phyloP scores from a whole-genome alignment of 2,888 invertebrate genomes.

The Sarcophaga variegata region DNA sequence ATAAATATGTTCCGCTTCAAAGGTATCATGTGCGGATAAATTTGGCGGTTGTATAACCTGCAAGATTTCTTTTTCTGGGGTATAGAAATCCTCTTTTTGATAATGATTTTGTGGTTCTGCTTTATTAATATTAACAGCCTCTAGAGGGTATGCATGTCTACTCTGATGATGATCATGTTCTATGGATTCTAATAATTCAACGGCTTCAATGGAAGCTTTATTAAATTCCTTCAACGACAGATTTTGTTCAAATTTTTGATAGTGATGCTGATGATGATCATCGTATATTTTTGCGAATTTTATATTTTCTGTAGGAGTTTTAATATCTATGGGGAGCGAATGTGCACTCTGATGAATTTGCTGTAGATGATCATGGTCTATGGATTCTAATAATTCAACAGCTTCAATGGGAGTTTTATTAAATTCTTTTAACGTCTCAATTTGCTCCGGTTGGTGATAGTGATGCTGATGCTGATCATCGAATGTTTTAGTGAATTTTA shows the following conservation, averaged over 20 bases:
- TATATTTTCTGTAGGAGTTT: too few species aligned
- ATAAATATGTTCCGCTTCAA: not conserved
- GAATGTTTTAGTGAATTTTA: too few species aligned
- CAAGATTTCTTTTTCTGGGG: slow-evolving; percentile 13
- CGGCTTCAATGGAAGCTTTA: not conserved
- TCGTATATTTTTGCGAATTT: too few species aligned
- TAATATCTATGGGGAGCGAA: too few species aligned
- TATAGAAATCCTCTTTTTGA: slow-evolving; percentile 1
- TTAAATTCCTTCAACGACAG: not conserved
- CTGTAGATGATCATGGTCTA: not conserved
- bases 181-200: too few species aligned
- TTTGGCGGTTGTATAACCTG: slow-evolving; percentile 22
- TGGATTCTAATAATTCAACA: slow-evolving; percentile 36
- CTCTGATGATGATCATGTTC: not conserved
- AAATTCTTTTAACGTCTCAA: not conserved
- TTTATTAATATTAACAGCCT: slow-evolving; percentile 72
- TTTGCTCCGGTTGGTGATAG: slow-evolving; percentile 33
- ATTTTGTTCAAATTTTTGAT: slow-evolving; percentile 39
- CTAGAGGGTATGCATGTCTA: slow-evolving; percentile 67
- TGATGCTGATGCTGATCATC: too few species aligned
- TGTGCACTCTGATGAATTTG: slow-evolving; percentile 3
- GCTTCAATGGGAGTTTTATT: slow-evolving; percentile 23
- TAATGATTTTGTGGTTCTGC: slow-evolving; percentile 63
- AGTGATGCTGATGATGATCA: too few species aligned
- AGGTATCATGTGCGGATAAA: not conserved